Evolutionary conservation across 2,888 invertebrate species (phyloP), one percentile per base, ranked within the genome.

Genomic region (Rhagonycha lutea): DNA sequence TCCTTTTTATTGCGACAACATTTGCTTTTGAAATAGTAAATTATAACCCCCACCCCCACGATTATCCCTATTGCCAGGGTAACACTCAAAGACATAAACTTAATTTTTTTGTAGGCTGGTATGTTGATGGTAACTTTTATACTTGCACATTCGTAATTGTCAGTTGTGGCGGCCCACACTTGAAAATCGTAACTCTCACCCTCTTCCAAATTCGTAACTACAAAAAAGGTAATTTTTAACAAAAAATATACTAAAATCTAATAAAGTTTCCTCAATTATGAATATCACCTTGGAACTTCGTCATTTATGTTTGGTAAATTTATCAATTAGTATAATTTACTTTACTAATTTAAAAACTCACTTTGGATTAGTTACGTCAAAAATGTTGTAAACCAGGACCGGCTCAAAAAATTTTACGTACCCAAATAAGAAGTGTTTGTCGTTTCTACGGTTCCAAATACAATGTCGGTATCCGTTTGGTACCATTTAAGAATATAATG

Each of bases 181-280:
- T 94, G 93, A 83, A 96, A 93, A 83, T 91, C 90, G 86, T 96
- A 96, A 70, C 89, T 90, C 82, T 89, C 91, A 80, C 95, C 95
- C 84, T 95, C 95, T 81, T 92, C 91, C 80, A 95, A 89, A 79
- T 91, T 90, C 82, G 91, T 90, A 80, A 96, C 93, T 92, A 90
- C 69, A 87, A 87, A 71, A 77, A n/a, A n/a, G n/a, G n/a, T n/a
- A n/a, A n/a, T n/a, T n/a, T n/a, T n/a, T n/a, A n/a, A n/a, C n/a
- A n/a, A n/a, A n/a, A n/a, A n/a, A n/a, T n/a, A n/a, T n/a, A n/a
- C n/a, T n/a, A n/a, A 68, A 68, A 12, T 26, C 24, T n/a, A 2
- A n/a, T 47, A 47, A 47, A 47, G n/a, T 47, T n/a, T 12, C 2
- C 7, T 12, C 5, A 47, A 47, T 47, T 47, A 8, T 2, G 47